phyloP scores from a whole-genome alignment of 1,140 invertebrate species.

The Monomorium pharaonis region DNA sequence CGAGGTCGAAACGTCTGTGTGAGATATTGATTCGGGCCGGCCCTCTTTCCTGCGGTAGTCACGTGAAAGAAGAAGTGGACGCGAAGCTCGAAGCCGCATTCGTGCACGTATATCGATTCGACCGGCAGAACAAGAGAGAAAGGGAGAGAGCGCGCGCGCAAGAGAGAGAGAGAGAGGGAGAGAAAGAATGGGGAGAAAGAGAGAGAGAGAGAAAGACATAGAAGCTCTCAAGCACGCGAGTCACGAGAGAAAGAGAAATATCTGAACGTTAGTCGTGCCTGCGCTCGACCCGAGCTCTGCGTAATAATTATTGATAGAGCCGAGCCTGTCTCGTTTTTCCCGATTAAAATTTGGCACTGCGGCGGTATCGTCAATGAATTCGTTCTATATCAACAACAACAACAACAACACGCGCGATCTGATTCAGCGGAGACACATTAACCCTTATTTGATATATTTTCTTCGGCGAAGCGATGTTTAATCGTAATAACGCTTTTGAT shows the following conservation, averaged over 20 bases:
- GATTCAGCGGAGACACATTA: slow-evolving; percentile 1
- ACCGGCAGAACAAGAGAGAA: slow-evolving; percentile 56
- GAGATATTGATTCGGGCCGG: slow-evolving; percentile 74
- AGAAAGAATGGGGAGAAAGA: not conserved
- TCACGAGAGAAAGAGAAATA: slow-evolving; percentile 48
- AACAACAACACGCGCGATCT: slow-evolving; percentile 1
- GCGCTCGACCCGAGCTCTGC: slow-evolving; percentile 18
- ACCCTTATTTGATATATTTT: not conserved
- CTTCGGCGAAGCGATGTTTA: not conserved
- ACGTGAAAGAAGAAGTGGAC: slow-evolving; percentile 76
- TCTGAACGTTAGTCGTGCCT: slow-evolving; percentile 46
- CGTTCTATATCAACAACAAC: slow-evolving; percentile 3
- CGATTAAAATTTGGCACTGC: slow-evolving; percentile 47
- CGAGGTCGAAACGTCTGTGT: slow-evolving; percentile 70
- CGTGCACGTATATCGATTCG: slow-evolving; percentile 75
- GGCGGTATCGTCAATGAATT: not conserved
- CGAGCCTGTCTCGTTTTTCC: slow-evolving; percentile 31
- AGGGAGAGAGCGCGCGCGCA: slow-evolving; percentile 7
- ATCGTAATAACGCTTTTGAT: not conserved
- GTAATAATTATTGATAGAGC: slow-evolving; percentile 48
- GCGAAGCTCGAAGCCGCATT: slow-evolving; percentile 75
- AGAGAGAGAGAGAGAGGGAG: slow-evolving; percentile 18
- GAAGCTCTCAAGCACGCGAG: slow-evolving; percentile 62
- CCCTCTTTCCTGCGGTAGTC: slow-evolving; percentile 75
- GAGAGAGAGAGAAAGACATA: not conserved